These are phyloP conservation scores for Zaprionus capensis DNA, from an alignment of 1,140 invertebrate species.

Conservation along the genomic window DNA sequence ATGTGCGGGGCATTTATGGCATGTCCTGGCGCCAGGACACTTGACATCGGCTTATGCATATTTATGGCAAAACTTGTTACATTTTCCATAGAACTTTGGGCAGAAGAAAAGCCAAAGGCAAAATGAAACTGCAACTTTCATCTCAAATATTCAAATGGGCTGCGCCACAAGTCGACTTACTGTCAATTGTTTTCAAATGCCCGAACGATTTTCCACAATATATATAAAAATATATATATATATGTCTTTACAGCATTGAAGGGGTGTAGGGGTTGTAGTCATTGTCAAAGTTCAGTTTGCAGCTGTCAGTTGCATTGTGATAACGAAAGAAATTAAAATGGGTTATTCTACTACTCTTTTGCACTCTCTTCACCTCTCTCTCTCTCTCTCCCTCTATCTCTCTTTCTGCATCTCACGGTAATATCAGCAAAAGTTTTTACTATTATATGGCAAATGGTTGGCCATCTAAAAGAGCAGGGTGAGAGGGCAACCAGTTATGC, in stretches of 20 bases:
- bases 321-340: conserved; percentile 45
- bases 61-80: conserved; percentile 70
- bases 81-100: conserved; percentile 58
- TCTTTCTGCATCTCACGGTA: neutral
- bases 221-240: neutral
- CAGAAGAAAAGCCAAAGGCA: conserved; percentile 48
- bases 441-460: conserved; percentile 18
- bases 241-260: neutral
- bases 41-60: conserved; percentile 70
- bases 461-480: neutral
- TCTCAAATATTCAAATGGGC: conserved; percentile 5
- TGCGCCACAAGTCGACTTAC: conserved; percentile 24
- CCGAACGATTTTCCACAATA: conserved; percentile 3
- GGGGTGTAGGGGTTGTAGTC: neutral
- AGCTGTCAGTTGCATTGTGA: conserved; percentile 58
- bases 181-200: conserved; percentile 63
- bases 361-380: too few relatives aligned
- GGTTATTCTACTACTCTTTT: conserved; percentile 9
- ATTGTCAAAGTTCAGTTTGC: conserved; percentile 46
- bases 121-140: neutral
- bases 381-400: neutral
- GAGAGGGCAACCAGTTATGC: conserved; percentile 2
- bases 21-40: conserved; percentile 58
- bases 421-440: conserved; percentile 1
- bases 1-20: conserved; percentile 64